Evolutionary conservation across 1,140 invertebrate genomes (phyloP).

Genomic region (Apis dorsata): DNA sequence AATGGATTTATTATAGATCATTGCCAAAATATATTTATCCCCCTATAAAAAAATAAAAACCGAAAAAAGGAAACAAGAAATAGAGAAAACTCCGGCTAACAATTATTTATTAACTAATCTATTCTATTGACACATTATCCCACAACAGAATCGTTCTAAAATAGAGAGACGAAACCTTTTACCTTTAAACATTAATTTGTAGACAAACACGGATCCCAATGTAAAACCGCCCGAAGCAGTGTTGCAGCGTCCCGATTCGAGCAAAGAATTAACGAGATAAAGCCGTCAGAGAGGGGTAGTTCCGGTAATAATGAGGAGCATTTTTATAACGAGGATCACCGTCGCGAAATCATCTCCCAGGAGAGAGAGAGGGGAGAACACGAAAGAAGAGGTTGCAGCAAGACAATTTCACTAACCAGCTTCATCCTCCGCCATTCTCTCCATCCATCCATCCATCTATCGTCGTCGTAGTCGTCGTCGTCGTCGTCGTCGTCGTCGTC

Average conservation of each 20-base stretch:
- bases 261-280: conserved; percentile 58
- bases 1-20: not conserved
- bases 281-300: conserved; percentile 22
- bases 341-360: conserved; percentile 43
- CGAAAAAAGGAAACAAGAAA: too few relatives aligned
- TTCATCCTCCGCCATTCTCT: not conserved
- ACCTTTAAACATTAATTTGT: conserved; percentile 25
- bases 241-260: not conserved
- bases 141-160: too few relatives aligned
- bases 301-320: conserved; percentile 55
- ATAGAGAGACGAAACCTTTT: not conserved
- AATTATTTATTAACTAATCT: too few relatives aligned
- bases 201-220: not conserved
- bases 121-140: too few relatives aligned
- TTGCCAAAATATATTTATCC: not conserved
- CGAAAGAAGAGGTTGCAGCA: not conserved
- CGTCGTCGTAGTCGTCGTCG: not conserved
- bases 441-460: not conserved
- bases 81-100: too few relatives aligned
- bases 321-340: conserved; percentile 64
- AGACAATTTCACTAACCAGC: conserved; percentile 19
- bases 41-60: too few relatives aligned
- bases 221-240: not conserved
- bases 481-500: conserved; percentile 31
- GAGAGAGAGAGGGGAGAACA: not conserved